These are phyloP conservation scores for Pyrgilauda ruficollis DNA, from an alignment of 2,113 vertebrate genomes.

Conservation along the genomic window DNA sequence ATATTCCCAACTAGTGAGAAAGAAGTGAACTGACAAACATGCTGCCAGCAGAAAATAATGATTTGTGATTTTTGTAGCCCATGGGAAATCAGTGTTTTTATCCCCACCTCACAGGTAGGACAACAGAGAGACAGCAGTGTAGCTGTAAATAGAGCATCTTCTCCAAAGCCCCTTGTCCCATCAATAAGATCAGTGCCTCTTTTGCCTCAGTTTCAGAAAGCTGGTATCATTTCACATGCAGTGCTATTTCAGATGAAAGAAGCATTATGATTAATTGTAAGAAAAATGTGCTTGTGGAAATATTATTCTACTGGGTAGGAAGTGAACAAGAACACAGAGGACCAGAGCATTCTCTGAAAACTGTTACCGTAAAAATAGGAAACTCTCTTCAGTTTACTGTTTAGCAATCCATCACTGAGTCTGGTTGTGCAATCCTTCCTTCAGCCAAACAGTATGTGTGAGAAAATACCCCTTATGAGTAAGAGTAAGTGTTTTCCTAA, in stretches of 20 bases:
- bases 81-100: not conserved
- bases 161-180: not conserved
- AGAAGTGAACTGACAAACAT: not conserved
- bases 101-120: not conserved
- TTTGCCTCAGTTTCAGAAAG: not conserved
- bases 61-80: not conserved
- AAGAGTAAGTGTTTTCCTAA: not conserved
- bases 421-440: not conserved
- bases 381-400: not conserved
- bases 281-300: not conserved
- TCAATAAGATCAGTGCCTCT: not conserved
- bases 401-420: not conserved
- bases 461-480: not conserved
- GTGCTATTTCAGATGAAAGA: not conserved
- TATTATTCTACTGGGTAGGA: not conserved
- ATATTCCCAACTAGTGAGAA: not conserved
- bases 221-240: not conserved
- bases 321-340: not conserved
- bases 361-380: not conserved
- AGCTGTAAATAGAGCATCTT: not conserved
- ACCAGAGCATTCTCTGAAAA: not conserved
- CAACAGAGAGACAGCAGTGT: not conserved
- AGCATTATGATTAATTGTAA: not conserved
- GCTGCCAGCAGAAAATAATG: not conserved
- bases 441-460: not conserved